These are phyloP conservation scores for Rhinichthys osculus DNA, from an alignment of 2,797 vertebrate genomes.

Conservation along the genomic window DNA sequence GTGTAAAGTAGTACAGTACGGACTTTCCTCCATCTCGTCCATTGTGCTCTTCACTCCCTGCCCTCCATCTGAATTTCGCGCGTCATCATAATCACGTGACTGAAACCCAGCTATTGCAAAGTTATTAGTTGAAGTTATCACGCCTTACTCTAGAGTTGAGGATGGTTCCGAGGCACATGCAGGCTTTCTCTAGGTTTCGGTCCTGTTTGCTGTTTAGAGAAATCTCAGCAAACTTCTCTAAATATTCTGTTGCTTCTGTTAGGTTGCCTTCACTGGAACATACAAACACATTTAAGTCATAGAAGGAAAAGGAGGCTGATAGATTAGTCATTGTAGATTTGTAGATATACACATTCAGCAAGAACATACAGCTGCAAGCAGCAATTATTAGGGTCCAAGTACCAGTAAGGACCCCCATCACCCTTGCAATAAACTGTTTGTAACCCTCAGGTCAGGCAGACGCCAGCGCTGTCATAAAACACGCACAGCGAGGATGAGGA, in stretches of 20 bases:
- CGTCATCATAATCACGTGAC: too few species aligned
- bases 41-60: too few species aligned
- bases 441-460: too few species aligned
- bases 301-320: neutral
- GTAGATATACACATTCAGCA: neutral
- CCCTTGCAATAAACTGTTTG: too few species aligned
- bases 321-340: neutral
- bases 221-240: slow-evolving; percentile 65
- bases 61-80: too few species aligned
- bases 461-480: too few species aligned
- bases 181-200: slow-evolving; percentile 58
- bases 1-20: too few species aligned
- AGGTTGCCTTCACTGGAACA: slow-evolving; percentile 66
- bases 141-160: slow-evolving; percentile 62
- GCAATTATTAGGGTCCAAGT: neutral
- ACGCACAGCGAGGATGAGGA: too few species aligned
- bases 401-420: neutral
- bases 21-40: too few species aligned
- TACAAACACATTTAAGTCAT: slow-evolving; percentile 29
- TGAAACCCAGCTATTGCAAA: too few species aligned
- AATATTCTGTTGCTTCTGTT: slow-evolving; percentile 50
- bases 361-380: neutral
- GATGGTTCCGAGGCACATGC: slow-evolving; percentile 63
- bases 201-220: slow-evolving; percentile 52
- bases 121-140: neutral